Evolutionary conservation across 2,113 vertebrate genomes (phyloP), one percentile per base, ranked within the genome.

Genomic region (Raphicerus campestris): DNA sequence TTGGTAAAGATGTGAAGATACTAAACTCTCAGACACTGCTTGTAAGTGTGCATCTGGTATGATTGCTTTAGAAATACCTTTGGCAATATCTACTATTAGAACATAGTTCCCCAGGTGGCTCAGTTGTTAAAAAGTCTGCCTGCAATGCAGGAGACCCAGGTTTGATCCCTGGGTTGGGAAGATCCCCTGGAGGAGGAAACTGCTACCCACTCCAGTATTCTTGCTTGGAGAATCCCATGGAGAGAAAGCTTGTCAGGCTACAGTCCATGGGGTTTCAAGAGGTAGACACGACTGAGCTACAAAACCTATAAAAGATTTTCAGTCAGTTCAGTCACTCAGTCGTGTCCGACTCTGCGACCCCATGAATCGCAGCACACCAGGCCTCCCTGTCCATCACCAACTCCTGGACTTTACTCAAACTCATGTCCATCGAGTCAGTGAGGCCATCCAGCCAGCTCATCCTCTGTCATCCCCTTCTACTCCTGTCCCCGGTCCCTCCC

Each of bases 291-390:
- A n/a, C 15, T 17, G 7, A 63, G 61, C 7, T 63, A 63, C 61
- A 32, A 17, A 63, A 63, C 30, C 30, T 63, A 63, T 63, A 15
- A 63, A 56, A 0, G 22, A 56, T 24, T 56, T 56, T 56, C 22
- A 56, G 55, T 56, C 55, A 56, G 55, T 24, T 24, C 55, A 56
- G 55, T 56, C 0, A 9, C 56, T 58, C 56, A 58, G 56, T 58
- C 10, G 0, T 10, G 56, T 58, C 55, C 0, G 4, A 58, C 22
- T 58, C 56, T 58, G 10, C 0, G 4, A 26, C 56, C 9, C 56
- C 22, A 58, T 58, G 22, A 58, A 58, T 26, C 10, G 3, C 22
- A 58, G 56, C 56, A 58, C 22, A 0, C 9, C 56, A 58, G 56
- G 56, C 9, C 56, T 26, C 56, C 56, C 10, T 58, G 56, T 26